Percentiles rank a stretch among this genome's conserved stretches.
Conservation (phyloP, 1,140 invertebrate genomes). For the Orchestia grillus region DNA sequence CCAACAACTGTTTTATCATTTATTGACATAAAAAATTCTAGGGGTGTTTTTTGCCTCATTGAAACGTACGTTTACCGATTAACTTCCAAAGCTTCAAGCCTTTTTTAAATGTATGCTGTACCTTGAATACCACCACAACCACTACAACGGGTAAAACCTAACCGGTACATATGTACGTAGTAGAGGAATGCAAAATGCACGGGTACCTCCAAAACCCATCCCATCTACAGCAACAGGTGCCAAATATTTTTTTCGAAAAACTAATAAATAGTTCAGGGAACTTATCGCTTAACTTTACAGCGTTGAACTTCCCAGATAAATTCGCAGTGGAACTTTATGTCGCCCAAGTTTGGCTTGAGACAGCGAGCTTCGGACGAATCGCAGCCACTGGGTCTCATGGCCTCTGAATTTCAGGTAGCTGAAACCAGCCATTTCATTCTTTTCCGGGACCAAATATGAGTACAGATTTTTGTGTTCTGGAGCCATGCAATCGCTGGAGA, state of each 20-base stretch:
- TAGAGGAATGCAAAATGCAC: background rate
- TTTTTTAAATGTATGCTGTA: too few relatives aligned
- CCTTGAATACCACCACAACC: too few relatives aligned
- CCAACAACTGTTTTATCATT: background rate
- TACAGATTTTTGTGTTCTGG: background rate
- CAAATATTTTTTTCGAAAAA: background rate
- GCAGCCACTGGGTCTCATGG: background rate
- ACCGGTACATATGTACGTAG: background rate
- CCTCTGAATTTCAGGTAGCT: background rate
- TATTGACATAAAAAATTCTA: background rate
- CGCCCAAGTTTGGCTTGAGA: background rate
- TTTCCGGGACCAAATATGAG: background rate
- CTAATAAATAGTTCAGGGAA: background rate
- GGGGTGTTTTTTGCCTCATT: background rate
- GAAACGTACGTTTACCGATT: background rate
- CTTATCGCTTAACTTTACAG: constrained; percentile 15
- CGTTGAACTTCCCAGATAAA: background rate
- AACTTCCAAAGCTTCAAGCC: background rate
- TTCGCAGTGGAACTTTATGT: constrained; percentile 30
- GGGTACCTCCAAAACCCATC: background rate
- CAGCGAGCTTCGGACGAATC: background rate
- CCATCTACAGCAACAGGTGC: constrained; percentile 15
- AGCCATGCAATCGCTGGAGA: background rate
- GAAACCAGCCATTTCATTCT: background rate
- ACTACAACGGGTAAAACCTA: background rate